Base-by-base conservation (phyloP, 2,888 invertebrate species). In the Lypha dubia region DNA sequence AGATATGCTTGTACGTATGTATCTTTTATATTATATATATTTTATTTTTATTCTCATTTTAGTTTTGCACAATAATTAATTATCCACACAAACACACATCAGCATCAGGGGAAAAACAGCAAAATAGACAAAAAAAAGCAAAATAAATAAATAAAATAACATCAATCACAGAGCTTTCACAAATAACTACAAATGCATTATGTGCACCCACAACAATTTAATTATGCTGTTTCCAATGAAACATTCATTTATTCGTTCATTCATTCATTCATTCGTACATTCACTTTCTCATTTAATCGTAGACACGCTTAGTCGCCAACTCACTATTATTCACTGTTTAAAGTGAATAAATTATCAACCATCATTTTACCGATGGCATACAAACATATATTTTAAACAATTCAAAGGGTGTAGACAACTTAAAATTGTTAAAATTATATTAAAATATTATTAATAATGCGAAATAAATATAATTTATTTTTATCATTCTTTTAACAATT, bases 181-280 rank as follows among this genome's bases (percentile, higher is more conserved):
- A 79, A 75, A 79, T 83, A 83, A 83, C 79, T 83, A 68, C 74
- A 70, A 75, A 83, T 83, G 68, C 79, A 83, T 83, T 79, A 63
- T 83, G 83, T 83, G 74, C 63, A 83, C 73, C 79, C 83, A 35
- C 79, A 83, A 79, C 68, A 83, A 79, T 83, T 83, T 79, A 79
- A 83, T 83, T 83, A 83, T 83, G 79, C 83, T 58, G 70, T 83
- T 83, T 83, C 74, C 63, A 74, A 28, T 68, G 63, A 53, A 74
- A 79, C 62, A 77, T 44, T 53, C 38, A 63, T 38, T n/a, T 28
- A 44, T 3, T 70, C 15, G 24, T 24, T 53, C 44, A 13, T 38
- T 38, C n/a, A 17, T n/a, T 41, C 22, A 41, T 15, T n/a, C n/a
- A n/a, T n/a, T n/a, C n/a, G n/a, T n/a, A n/a, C n/a, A n/a, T 38